Conservation (phyloP, 2,888 invertebrate genomes). For the Orchesellides sinensis region DNA sequence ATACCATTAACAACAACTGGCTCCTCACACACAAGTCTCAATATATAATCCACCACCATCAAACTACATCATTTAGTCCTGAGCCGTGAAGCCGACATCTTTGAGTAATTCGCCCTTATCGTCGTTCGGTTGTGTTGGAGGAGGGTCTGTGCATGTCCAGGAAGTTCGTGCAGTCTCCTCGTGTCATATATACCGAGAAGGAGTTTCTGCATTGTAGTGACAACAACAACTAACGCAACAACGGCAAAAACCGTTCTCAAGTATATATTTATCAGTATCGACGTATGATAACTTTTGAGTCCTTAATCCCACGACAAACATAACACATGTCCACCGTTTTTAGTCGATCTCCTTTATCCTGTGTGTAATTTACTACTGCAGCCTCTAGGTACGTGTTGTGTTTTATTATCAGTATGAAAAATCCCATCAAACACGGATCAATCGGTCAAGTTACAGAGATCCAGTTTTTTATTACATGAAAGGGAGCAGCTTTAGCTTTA, state of each 20-base stretch:
- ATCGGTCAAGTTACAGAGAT: conserved; percentile 36
- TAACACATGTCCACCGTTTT: conserved; percentile 41
- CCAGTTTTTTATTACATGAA: neutral
- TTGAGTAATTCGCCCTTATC: neutral
- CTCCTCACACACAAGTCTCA: too few species aligned
- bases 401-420: conserved; percentile 13
- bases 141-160: conserved; percentile 3
- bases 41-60: too few species aligned
- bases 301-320: conserved; percentile 54
- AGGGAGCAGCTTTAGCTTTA: neutral
- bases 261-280: conserved; percentile 22
- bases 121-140: conserved; percentile 11
- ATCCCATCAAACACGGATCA: conserved; percentile 30
- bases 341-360: neutral
- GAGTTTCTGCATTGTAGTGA: neutral
- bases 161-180: conserved; percentile 28
- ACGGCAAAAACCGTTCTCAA: neutral
- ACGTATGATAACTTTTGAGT: conserved; percentile 47
- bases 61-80: too few species aligned
- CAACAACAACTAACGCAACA: conserved; percentile 3
- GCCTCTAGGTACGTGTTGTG: too few species aligned
- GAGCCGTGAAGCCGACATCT: too few species aligned
- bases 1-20: too few species aligned
- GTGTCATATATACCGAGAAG: conserved; percentile 17
- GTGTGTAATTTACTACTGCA: too few species aligned